These are phyloP conservation scores for Paramisgurnus dabryanus DNA, from an alignment of 2,113 vertebrate genomes.

Conservation along the genomic window DNA sequence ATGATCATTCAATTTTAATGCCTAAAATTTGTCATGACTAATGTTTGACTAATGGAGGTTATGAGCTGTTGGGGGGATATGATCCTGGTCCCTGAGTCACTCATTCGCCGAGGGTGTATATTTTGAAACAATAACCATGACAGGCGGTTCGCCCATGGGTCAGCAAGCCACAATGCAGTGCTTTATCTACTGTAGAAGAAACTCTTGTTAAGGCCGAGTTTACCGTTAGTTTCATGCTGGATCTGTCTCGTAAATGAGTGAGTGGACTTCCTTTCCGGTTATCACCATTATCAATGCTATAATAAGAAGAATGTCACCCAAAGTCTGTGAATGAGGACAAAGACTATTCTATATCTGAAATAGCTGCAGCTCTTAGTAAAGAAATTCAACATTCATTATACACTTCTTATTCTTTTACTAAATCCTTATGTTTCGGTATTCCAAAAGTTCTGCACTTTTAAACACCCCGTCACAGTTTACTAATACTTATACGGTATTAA, in stretches of 20 bases:
- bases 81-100: slow-evolving; percentile 62
- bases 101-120: slow-evolving; percentile 42
- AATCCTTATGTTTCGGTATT: background rate
- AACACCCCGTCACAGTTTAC: slow-evolving; percentile 10
- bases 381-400: slow-evolving; percentile 14
- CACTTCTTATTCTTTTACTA: background rate
- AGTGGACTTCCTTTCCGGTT: slow-evolving; percentile 62
- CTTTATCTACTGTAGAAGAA: slow-evolving; percentile 63
- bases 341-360: slow-evolving; percentile 34
- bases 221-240: slow-evolving; percentile 56
- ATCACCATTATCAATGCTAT: slow-evolving; percentile 37
- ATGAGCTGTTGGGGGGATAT: slow-evolving; percentile 43
- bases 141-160: slow-evolving; percentile 55
- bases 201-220: slow-evolving; percentile 60
- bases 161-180: slow-evolving; percentile 61
- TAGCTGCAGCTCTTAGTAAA: slow-evolving; percentile 34
- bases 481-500: background rate
- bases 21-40: slow-evolving; percentile 62
- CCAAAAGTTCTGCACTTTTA: background rate
- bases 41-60: slow-evolving; percentile 69
- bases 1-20: slow-evolving; percentile 9
- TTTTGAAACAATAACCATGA: slow-evolving; percentile 58
- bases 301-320: slow-evolving; percentile 45
- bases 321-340: slow-evolving; percentile 37
- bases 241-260: slow-evolving; percentile 67